Conservation (phyloP, 2,888 invertebrate species). For the Dryobotodes eremita region DNA sequence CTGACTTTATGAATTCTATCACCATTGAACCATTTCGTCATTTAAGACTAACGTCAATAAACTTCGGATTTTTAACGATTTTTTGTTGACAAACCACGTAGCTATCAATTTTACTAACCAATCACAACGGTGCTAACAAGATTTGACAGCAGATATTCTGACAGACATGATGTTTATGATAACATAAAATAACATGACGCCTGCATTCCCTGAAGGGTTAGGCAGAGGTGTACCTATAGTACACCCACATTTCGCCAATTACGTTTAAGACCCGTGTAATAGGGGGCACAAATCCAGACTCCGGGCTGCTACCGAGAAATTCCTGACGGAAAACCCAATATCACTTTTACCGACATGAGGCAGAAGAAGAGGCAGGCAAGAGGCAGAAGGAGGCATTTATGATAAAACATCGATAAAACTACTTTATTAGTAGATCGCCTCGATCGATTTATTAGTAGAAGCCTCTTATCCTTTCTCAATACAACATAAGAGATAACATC, state of each 20-base stretch:
- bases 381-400: not conserved
- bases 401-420: not conserved
- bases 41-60: too few relatives aligned
- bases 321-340: not conserved
- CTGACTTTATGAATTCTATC: not conserved
- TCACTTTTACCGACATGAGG: not conserved
- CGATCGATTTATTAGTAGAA: too few relatives aligned
- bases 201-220: too few relatives aligned
- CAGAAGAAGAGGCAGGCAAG: not conserved
- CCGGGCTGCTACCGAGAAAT: not conserved
- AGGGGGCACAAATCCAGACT: not conserved
- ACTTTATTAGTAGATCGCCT: not conserved
- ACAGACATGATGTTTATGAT: not conserved
- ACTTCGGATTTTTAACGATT: too few relatives aligned
- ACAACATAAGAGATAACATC: slow-evolving; percentile 12
- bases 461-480: not conserved
- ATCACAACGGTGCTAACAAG: too few relatives aligned
- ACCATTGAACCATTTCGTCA: not conserved
- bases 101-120: not conserved
- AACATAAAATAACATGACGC: too few relatives aligned
- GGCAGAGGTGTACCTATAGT: too few relatives aligned
- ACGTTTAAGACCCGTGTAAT: too few relatives aligned
- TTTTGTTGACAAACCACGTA: not conserved
- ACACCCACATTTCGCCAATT: too few relatives aligned
- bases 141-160: not conserved